Base-by-base conservation (phyloP, 35 echinoderm and acorn worm genomes). In the Lytechinus variegatus region DNA sequence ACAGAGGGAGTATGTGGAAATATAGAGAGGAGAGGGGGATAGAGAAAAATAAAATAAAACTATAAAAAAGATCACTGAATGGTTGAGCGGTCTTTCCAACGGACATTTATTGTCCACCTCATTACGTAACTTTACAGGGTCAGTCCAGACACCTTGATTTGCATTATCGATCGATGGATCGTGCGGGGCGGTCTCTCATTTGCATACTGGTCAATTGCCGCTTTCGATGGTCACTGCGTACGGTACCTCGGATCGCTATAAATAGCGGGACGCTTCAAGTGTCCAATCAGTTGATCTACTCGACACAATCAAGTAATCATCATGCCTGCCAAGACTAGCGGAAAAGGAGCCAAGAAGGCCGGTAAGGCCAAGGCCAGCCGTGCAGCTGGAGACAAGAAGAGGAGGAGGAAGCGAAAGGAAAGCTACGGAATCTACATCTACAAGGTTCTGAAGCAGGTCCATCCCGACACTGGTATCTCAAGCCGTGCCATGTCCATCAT, bases 391-490 rank as follows among this genome's bases (percentile, higher is more conserved):
- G 86, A 97, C 54, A 93, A 97, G 95, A 96, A 97, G 93, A 92
- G 91, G 89, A 91, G 71, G 53, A 95, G 91, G 61, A 95, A 95
- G 88, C 94, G 98, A 87, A 94, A 95, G 52, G 98, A 99, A 55
- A 96, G 95, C 93, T 97, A 97, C 95, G 94, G 95, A 54, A 99
- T 97, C 95, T 99, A 97, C 96, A 99, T 99, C 94, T 99, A 99
- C 96, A 99, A 99, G 87, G 98, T 99, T 86, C 91, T 99, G 95
- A 99, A 99, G 95, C 98, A 99, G 88, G 98, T 99, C 2, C 98
- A 99, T 72, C 98, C 98, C 28, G 98, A 99, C 97, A 97, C 97
- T 89, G 98, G 98, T 52, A 99, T 99, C 95, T 99, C 98, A 21
- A 97, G 98, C 94, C 51, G 72, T 53, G 98, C 98, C 94, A 99